These are phyloP conservation scores for Xiphorhynchus elegans DNA, from an alignment of 2,113 vertebrate genomes.

Conservation along the genomic window DNA sequence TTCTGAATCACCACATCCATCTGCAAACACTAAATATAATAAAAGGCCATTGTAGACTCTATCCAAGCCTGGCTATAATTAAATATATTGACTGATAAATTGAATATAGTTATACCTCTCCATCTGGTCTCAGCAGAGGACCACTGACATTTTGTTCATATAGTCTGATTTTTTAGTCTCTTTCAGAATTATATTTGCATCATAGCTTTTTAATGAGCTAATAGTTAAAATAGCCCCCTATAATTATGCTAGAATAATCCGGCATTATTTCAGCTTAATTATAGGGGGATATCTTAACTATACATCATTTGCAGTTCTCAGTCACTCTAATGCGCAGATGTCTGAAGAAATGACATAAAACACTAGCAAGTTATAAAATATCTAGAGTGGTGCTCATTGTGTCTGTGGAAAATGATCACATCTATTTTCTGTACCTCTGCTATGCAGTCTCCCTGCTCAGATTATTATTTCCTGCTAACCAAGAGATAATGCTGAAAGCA, in stretches of 20 bases:
- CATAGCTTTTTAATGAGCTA: slow-evolving; percentile 74
- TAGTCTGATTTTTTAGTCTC: neutral
- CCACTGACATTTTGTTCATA: slow-evolving; percentile 47
- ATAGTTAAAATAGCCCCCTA: slow-evolving; percentile 73
- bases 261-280: slow-evolving; percentile 72
- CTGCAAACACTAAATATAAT: slow-evolving; percentile 36
- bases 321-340: slow-evolving; percentile 69
- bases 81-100: slow-evolving; percentile 54
- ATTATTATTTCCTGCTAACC: slow-evolving; percentile 54
- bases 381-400: slow-evolving; percentile 58
- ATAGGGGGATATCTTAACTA: slow-evolving; percentile 68
- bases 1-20: neutral
- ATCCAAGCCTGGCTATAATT: slow-evolving; percentile 46
- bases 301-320: slow-evolving; percentile 71
- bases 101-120: slow-evolving; percentile 53
- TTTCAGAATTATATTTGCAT: slow-evolving; percentile 65
- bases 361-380: slow-evolving; percentile 69
- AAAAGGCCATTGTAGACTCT: slow-evolving; percentile 23
- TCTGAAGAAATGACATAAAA: slow-evolving; percentile 71
- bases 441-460: slow-evolving; percentile 3
- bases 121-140: slow-evolving; percentile 52
- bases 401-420: slow-evolving; percentile 66
- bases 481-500: slow-evolving; percentile 33
- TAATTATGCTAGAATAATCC: slow-evolving; percentile 72
- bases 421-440: slow-evolving; percentile 52